Evolutionary conservation across 2,797 vertebrate genomes (phyloP), one percentile per base, ranked within the genome.

Genomic region (Phataginus tetradactyla): DNA sequence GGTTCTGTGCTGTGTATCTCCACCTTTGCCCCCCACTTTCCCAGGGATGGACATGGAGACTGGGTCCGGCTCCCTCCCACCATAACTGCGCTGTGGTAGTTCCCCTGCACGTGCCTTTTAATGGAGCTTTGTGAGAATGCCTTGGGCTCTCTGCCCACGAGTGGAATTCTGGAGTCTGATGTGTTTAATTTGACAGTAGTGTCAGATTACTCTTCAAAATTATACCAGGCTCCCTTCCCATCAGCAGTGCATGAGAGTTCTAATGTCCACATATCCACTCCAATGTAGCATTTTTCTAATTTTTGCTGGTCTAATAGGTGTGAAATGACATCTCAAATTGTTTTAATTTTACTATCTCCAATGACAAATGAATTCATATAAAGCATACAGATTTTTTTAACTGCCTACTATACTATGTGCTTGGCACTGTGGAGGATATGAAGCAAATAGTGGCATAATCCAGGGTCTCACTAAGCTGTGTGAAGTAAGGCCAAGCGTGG

Each of bases 271-370:
- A 55, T 7, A 59, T 39, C 32, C 49, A 55, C 45, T 34, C 71
- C 42, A 45, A 53, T 0, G 3, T 14, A 34, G 78, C 34, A 27
- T 20, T 74, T 64, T 75, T 86, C 75, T 77, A 53, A 91, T 74
- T 86, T 91, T 68, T 81, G 68, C 86, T 55, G 45, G 63, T 72
- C 42, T 91, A 61, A 49, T 39, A 74, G 39, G 69, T 89, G 55
- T 93, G 34, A 84, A 90, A 83, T 79, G 79, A 68, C 32, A 68
- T 71, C 27, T 83, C 23, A 57, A 37, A 79, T 80, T 55, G n/a
- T 34, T 83, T 66, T 94, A 57, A 92, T 75, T 94, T 86, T 93
- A 86, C 32, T 72, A 57, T 34, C 7, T 88, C 34, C 61, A 42
- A 32, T 57, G 86, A 84, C 49, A 95, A 53, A 75, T 55, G 57